These are phyloP conservation scores for Seira ritae DNA, from an alignment of 2,888 invertebrate species.

Conservation along the genomic window DNA sequence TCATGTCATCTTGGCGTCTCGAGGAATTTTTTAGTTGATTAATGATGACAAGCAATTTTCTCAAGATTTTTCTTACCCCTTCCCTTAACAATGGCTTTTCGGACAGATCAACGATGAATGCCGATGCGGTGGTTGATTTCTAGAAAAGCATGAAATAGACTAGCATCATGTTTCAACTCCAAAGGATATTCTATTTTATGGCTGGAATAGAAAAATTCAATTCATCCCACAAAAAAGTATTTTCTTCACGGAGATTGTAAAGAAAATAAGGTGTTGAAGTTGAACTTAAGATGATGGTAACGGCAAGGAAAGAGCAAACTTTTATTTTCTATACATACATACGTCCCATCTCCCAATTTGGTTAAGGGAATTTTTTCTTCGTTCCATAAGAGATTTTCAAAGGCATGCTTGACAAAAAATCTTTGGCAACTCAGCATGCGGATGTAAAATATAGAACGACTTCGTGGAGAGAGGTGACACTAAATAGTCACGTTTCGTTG, in stretches of 20 bases:
- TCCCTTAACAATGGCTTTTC: neutral
- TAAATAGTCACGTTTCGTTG: neutral
- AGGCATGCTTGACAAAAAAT: neutral
- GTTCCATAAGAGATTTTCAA: neutral
- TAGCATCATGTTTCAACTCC: neutral
- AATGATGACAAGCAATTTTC: slow-evolving; percentile 46
- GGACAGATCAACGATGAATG: neutral
- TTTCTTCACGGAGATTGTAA: neutral
- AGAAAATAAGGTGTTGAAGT: neutral
- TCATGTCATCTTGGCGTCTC: neutral
- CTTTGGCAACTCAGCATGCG: neutral
- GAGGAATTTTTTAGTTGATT: slow-evolving; percentile 38
- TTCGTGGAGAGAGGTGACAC: slow-evolving; percentile 2
- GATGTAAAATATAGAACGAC: neutral
- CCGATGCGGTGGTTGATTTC: neutral
- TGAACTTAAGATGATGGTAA: too few species aligned
- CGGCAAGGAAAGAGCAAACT: neutral
- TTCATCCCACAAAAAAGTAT: neutral
- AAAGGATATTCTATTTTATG: neutral
- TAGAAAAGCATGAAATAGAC: neutral
- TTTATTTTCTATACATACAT: neutral
- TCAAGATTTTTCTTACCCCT: neutral
- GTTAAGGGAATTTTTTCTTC: neutral
- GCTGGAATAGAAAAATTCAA: neutral
- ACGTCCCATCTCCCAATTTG: neutral